phyloP scores from a whole-genome alignment of 2,888 invertebrate species.

The Heliconius erato region DNA sequence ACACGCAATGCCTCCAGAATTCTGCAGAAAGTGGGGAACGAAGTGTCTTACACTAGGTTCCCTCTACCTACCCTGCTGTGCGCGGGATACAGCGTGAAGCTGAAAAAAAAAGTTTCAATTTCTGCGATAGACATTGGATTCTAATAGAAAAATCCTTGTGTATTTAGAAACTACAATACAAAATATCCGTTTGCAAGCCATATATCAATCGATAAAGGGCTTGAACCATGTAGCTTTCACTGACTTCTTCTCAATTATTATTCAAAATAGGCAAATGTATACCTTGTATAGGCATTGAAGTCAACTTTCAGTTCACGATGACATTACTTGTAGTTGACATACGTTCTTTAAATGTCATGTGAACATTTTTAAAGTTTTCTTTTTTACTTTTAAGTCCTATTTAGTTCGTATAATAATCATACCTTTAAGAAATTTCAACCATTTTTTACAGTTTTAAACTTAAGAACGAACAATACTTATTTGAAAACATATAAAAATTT shows the following conservation, averaged over 20 bases:
- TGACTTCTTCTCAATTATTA: slow-evolving; percentile 39
- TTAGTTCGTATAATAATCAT: no score
- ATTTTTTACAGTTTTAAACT: no score
- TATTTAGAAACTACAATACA: slow-evolving; percentile 19
- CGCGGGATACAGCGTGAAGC: no score
- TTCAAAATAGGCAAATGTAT: slow-evolving; percentile 35
- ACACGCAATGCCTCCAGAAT: no score
- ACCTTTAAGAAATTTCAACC: not conserved
- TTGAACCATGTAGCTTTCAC: slow-evolving; percentile 35
- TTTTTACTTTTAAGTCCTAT: not conserved
- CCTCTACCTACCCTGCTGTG: no score
- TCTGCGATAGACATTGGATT: no score
- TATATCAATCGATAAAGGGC: slow-evolving; percentile 38
- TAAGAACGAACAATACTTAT: no score
- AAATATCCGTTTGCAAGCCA: slow-evolving; percentile 4
- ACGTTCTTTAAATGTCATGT: not conserved
- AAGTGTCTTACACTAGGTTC: no score
- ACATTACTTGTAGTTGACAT: slow-evolving; percentile 19
- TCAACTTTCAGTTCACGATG: slow-evolving; percentile 28
- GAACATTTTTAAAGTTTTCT: not conserved
- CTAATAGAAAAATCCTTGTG: not conserved
- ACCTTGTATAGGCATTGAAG: not conserved
- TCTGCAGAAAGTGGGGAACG: no score
- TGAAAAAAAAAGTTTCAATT: not conserved
- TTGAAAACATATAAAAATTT: no score